Conservation (phyloP, 1,140 invertebrate species). For the Drosophila busckii region DNA sequence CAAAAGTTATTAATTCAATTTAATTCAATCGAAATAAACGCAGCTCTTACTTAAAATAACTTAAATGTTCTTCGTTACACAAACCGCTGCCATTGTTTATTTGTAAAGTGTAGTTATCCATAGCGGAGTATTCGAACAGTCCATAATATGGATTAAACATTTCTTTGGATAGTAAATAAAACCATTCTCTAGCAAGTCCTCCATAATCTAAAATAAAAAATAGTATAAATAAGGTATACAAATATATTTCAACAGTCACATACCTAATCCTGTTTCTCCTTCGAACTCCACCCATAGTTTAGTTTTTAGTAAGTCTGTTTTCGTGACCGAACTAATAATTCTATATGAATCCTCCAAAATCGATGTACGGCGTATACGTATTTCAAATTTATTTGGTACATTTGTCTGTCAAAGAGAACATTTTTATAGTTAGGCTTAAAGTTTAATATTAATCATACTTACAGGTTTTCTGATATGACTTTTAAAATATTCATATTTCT, state of each 20-base stretch:
- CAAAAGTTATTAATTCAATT: not conserved
- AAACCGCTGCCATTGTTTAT: constrained; percentile 98
- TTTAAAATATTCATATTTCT: constrained; percentile 99
- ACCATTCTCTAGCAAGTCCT: constrained; percentile 98
- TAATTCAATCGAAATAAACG: not conserved
- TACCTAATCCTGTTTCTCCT: constrained; percentile 90
- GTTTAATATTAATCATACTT: constrained; percentile 78
- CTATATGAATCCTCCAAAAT: constrained; percentile 98
- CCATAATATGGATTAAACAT: constrained; percentile 99
- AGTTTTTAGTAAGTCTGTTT: constrained; percentile 94
- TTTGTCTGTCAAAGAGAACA: constrained; percentile 85
- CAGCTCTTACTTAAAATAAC: constrained; percentile 92
- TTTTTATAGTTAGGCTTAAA: constrained; percentile 21
- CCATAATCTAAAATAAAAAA: constrained; percentile 89
- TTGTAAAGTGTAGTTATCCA: constrained; percentile 99
- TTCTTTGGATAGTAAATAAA: constrained; percentile 98
- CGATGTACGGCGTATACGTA: constrained; percentile 92
- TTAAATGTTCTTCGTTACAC: constrained; percentile 98
- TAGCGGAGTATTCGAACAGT: constrained; percentile 99
- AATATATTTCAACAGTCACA: not conserved
- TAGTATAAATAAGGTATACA: too few relatives aligned
- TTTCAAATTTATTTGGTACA: constrained; percentile 98
- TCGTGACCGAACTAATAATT: constrained; percentile 90
- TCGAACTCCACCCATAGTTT: constrained; percentile 99
- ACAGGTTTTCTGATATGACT: constrained; percentile 96